Conservation (phyloP, 2,797 vertebrate genomes). For the Parauchenoglanis punctatus region DNA sequence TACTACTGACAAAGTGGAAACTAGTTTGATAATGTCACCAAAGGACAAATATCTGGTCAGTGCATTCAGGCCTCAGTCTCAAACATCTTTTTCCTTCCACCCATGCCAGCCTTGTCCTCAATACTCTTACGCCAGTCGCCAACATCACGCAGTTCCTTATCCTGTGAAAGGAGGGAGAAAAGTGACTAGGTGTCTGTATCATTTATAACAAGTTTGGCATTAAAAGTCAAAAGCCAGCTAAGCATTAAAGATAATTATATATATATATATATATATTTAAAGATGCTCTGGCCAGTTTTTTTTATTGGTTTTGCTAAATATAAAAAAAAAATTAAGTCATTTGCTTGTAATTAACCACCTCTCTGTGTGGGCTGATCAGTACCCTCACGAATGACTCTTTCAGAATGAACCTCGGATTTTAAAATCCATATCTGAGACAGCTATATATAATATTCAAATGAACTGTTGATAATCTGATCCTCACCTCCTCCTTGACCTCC, state of each 20-base stretch:
- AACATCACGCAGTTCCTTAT: constrained; percentile 83
- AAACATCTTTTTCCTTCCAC: constrained; percentile 92
- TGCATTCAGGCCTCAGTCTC: constrained; percentile 76
- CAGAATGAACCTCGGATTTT: not conserved
- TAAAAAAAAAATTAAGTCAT: not conserved
- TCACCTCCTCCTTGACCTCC: constrained; percentile 80
- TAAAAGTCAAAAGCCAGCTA: not conserved
- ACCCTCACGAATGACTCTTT: not conserved
- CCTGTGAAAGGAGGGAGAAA: constrained; percentile 36
- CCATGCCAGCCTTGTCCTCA: constrained; percentile 90
- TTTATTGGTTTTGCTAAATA: not conserved
- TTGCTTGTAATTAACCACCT: not conserved
- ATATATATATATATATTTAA: not conserved
- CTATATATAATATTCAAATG: not conserved
- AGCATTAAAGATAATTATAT: not conserved
- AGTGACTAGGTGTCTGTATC: not conserved
- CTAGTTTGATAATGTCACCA: not conserved
- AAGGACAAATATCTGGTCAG: not conserved
- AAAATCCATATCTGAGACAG: not conserved
- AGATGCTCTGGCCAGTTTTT: not conserved
- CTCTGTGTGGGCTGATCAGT: not conserved
- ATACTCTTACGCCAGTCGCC: constrained; percentile 93
- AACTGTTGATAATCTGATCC: not conserved
- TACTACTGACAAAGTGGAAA: constrained; percentile 1
- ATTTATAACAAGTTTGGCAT: not conserved